A percentile compares a stretch with the other conserved stretches of the same genome.
These are phyloP conservation scores for Dryadula phaetusa DNA, from an alignment of 2,888 invertebrate species.

Conservation along the genomic window DNA sequence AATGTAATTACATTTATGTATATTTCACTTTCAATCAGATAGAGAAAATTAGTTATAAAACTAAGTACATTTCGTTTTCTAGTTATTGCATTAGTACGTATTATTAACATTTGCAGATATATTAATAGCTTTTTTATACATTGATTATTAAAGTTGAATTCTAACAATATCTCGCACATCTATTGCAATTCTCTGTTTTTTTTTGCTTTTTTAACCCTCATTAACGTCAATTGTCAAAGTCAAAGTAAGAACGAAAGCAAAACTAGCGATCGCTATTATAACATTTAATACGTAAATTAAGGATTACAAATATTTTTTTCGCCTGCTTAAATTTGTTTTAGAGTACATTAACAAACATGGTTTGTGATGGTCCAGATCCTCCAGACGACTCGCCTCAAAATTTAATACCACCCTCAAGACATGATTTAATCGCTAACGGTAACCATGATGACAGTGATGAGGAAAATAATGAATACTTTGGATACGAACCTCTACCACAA, in stretches of 20 bases:
- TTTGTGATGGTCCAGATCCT: conserved; percentile 78
- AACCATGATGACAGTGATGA: conserved; percentile 80
- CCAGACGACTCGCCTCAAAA: conserved; percentile 75
- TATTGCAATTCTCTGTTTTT: too few relatives aligned
- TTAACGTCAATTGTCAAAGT: not conserved
- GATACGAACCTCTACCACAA: conserved; percentile 82
- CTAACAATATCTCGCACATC: not conserved
- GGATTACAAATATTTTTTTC: too few relatives aligned
- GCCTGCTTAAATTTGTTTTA: not conserved
- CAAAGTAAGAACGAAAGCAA: not conserved
- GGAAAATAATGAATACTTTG: conserved; percentile 77
- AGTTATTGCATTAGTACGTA: too few relatives aligned
- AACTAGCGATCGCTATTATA: not conserved
- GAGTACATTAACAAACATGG: conserved; percentile 57
- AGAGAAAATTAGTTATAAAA: too few relatives aligned
- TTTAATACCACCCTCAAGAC: conserved; percentile 69
- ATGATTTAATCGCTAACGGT: conserved; percentile 66
- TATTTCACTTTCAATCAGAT: too few relatives aligned
- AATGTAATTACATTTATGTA: too few relatives aligned
- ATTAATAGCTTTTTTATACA: too few relatives aligned
- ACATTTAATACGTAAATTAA: not conserved
- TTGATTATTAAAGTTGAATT: too few relatives aligned
- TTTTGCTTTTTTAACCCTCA: not conserved
- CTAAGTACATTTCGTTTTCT: too few relatives aligned
- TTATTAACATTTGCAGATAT: too few relatives aligned